phyloP scores from a whole-genome alignment of 2,888 invertebrate species.

The Agriopis marginaria region DNA sequence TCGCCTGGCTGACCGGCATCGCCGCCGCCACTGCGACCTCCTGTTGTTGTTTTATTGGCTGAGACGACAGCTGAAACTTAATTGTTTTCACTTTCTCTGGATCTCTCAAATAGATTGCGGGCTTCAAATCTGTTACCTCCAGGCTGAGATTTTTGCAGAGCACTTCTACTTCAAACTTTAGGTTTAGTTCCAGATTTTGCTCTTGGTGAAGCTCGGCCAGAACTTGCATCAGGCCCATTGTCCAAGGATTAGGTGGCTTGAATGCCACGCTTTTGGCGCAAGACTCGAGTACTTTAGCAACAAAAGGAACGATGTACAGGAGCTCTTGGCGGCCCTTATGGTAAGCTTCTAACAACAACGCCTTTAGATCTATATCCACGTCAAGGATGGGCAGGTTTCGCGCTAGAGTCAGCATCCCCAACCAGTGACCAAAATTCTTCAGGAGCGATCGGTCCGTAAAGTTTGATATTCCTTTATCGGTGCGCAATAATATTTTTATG shows the following conservation, averaged over 20 bases:
- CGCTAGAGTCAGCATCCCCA: constrained; percentile 98
- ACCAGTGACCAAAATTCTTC: constrained; percentile 99
- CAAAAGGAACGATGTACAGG: constrained; percentile 99
- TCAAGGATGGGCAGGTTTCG: constrained; percentile 97
- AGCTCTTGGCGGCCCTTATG: constrained; percentile 99
- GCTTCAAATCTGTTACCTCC: constrained; percentile 94
- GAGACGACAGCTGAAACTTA: constrained; percentile 94
- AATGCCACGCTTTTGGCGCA: constrained; percentile 98
- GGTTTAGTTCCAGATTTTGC: constrained; percentile 97
- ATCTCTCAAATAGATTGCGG: constrained; percentile 95
- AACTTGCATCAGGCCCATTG: constrained; percentile 98
- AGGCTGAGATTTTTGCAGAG: constrained; percentile 96
- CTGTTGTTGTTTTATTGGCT: constrained; percentile 87
- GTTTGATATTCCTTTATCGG: constrained; percentile 99
- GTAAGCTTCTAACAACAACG: constrained; percentile 97
- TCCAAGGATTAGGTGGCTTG: constrained; percentile 99
- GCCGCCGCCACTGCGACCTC: constrained; percentile 52
- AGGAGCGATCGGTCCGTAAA: constrained; percentile 98
- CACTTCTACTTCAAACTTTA: constrained; percentile 99
- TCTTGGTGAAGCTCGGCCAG: constrained; percentile 98
- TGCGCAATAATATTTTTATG: constrained; percentile 96
- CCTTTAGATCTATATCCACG: constrained; percentile 97
- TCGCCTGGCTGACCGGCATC: constrained; percentile 69
- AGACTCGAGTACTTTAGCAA: constrained; percentile 98
- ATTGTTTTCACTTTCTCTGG: constrained; percentile 92